Evolutionary conservation across 92 coral and sea anemone species (phyloP).

Genomic region (Ricordea florida): DNA sequence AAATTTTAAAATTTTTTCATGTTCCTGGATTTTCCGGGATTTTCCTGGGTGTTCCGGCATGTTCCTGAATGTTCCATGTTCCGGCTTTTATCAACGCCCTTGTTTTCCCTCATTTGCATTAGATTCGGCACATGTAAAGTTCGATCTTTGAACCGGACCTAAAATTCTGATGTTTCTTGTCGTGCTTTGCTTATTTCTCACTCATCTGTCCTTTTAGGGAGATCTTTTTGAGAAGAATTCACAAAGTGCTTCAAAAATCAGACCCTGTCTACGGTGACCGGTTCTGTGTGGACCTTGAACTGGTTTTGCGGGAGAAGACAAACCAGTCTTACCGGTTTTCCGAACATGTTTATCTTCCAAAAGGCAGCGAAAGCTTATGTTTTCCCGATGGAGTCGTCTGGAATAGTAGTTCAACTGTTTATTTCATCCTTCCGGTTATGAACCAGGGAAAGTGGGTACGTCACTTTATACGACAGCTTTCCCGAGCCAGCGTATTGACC

Average conservation of each 20-base stretch:
- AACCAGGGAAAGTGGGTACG: slow-evolving; percentile 60
- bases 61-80: too few species aligned
- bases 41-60: too few species aligned
- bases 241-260: slow-evolving; percentile 12
- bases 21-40: too few species aligned
- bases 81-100: too few species aligned
- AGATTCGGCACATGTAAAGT: too few species aligned
- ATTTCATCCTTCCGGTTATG: slow-evolving; percentile 51
- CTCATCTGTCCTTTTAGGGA: not conserved
- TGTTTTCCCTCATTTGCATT: too few species aligned
- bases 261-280: slow-evolving; percentile 24
- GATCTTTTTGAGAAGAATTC: slow-evolving; percentile 7
- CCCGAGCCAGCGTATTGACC: slow-evolving; percentile 26
- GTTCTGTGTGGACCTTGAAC: slow-evolving; percentile 7
- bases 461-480: slow-evolving; percentile 45
- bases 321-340: not conserved
- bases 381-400: slow-evolving; percentile 9
- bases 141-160: too few species aligned
- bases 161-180: too few species aligned
- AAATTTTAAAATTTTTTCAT: too few species aligned
- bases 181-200: too few species aligned
- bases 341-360: slow-evolving; percentile 14
- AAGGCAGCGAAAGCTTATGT: slow-evolving; percentile 13
- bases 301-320: not conserved
- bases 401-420: slow-evolving; percentile 48